Evolutionary conservation across 2,113 vertebrate genomes (phyloP).

Genomic region (Holacanthus passer): DNA sequence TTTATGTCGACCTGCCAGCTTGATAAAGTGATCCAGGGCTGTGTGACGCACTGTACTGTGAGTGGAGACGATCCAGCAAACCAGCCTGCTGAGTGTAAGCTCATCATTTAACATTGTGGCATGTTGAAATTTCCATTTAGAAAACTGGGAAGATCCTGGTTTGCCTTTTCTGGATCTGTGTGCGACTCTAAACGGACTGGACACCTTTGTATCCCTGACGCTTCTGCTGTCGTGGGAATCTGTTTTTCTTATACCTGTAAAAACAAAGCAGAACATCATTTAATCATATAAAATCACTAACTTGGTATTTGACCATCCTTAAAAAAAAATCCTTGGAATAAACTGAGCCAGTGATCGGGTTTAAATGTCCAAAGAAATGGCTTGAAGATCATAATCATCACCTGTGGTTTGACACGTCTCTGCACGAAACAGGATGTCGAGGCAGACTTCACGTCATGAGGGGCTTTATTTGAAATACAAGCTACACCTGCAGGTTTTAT

Average conservation of each 20-base stretch:
- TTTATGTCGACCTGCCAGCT: conserved; percentile 10
- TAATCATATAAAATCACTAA: not conserved
- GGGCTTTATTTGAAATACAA: conserved; percentile 5
- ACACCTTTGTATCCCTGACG: conserved; percentile 59
- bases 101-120: not conserved
- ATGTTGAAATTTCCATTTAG: conserved; percentile 6
- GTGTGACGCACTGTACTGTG: not conserved
- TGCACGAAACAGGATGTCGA: conserved; percentile 18
- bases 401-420: conserved; percentile 12
- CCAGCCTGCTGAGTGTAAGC: not conserved
- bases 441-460: not conserved
- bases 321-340: too few relatives aligned
- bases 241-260: conserved; percentile 72
- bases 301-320: not conserved
- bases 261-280: conserved; percentile 3
- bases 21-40: not conserved
- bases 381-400: not conserved
- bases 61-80: not conserved
- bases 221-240: conserved; percentile 48
- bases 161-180: not conserved
- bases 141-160: conserved; percentile 21
- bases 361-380: not conserved
- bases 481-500: not conserved
- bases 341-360: not conserved
- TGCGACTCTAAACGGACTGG: conserved; percentile 28